Base-by-base conservation (phyloP, 2,113 vertebrate species). In the Rhabdornis inornatus region DNA sequence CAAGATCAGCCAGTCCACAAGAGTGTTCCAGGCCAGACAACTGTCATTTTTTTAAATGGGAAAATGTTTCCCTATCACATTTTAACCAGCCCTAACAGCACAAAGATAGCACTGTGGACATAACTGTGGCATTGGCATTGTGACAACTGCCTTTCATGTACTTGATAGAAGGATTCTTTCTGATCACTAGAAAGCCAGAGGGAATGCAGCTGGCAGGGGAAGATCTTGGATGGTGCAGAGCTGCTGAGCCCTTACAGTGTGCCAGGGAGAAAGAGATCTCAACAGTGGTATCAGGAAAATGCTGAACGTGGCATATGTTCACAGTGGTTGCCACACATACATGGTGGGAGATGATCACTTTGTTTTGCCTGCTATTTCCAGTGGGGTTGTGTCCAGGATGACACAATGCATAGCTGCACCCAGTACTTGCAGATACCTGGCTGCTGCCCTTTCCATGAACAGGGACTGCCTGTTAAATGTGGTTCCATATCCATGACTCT, bases 281-380 rank as follows among this genome's bases (percentile, higher is more conserved):
- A 39, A 7, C 8, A 63, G 53, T 8, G 13, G 19, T 2, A 0
- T 35, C 44, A 75, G 16, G 30, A 75, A 84, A 75, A 57, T 30
- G 10, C 28, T 42, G 25, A 37, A 23, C 0, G 0, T 57, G 20
- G 14, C 6, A 9, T 30, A 10, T 16, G 12, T 35, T 93, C 47
- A 18, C 5, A 25, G 30, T 9, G 25, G 13, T 35, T 55, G 17
- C 6, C 42, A 45, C 5, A 9, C 0, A 2, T 27, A n/a, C 0
- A 3, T 25, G 11, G 13, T 45, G 17, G 15, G 23, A 37, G 4
- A 35, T 25, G 30, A 44, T 45, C 15, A 11, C 8, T 63, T 83
- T 65, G 40, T 44, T 25, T 40, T 57, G 20, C 15, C 56, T 80
- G 30, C 11, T 57, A 0, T 77, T 78, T 71, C 23, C 30, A 71